Evolutionary conservation across 2,797 vertebrate species (phyloP).

Genomic region (Takifugu ocellatus): DNA sequence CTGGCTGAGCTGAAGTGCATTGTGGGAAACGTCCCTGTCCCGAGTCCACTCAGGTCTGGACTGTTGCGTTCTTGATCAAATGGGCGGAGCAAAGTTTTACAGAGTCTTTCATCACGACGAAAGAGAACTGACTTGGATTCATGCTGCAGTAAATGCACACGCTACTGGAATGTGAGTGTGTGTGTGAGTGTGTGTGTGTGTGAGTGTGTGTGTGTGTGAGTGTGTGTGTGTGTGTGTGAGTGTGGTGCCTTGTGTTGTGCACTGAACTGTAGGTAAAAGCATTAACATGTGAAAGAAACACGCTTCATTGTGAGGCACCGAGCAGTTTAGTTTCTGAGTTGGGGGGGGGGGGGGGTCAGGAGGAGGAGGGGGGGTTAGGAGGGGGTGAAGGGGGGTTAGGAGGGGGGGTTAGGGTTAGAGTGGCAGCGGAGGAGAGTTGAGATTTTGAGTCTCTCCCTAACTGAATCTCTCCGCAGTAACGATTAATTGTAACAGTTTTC

Average conservation of each 20-base stretch:
- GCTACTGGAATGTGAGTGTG: not conserved
- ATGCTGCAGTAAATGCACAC: slow-evolving; percentile 32
- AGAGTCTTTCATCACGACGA: not conserved
- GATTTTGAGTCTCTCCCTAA: slow-evolving; percentile 5
- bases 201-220: slow-evolving; percentile 8
- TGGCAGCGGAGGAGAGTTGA: slow-evolving; percentile 7
- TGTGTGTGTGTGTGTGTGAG: slow-evolving; percentile 8
- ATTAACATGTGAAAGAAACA: slow-evolving; percentile 79
- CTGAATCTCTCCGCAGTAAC: too few relatives aligned
- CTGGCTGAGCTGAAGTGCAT: too few relatives aligned
- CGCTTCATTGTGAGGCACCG: slow-evolving; percentile 66
- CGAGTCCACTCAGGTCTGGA: too few relatives aligned
- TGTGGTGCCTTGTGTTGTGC: slow-evolving; percentile 48
- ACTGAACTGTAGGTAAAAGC: slow-evolving; percentile 68
- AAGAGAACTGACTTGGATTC: slow-evolving; percentile 28
- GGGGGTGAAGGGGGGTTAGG: slow-evolving; percentile 13
- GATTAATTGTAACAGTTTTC: too few relatives aligned
- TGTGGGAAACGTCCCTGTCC: too few relatives aligned
- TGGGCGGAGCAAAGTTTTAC: too few relatives aligned
- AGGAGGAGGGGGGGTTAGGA: slow-evolving; percentile 7
- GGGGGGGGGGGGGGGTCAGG: slow-evolving; percentile 13
- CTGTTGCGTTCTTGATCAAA: too few relatives aligned
- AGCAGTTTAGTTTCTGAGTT: slow-evolving; percentile 46
- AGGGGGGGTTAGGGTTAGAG: slow-evolving; percentile 16
- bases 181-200: not conserved